Percentiles rank a stretch among this genome's conserved stretches.
Evolutionary conservation across 2,797 vertebrate genomes (phyloP).

Genomic region (Urocyon cinereoargenteus): DNA sequence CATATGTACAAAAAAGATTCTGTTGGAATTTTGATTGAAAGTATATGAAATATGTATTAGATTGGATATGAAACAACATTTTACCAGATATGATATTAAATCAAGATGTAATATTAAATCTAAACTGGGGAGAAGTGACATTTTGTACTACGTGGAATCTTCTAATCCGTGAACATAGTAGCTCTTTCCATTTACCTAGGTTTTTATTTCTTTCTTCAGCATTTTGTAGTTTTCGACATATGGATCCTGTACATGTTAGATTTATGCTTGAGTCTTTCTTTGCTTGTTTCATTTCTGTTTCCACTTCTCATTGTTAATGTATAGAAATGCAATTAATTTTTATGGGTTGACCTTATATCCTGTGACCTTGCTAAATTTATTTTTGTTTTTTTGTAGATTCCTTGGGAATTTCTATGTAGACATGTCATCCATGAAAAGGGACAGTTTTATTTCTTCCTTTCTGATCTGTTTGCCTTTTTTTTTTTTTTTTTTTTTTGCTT

Average conservation of each 20-base stretch:
- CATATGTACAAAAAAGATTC: not conserved
- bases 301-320: not conserved
- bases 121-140: not conserved
- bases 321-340: not conserved
- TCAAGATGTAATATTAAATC: not conserved
- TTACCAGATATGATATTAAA: not conserved
- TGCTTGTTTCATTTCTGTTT: not conserved
- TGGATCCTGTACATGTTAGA: not conserved
- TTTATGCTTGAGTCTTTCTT: not conserved
- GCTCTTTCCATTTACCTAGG: not conserved
- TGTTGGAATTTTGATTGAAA: not conserved
- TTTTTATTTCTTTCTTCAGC: not conserved
- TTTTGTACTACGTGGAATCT: not conserved
- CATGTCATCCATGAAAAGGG: not conserved
- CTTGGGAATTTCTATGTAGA: not conserved
- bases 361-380: not conserved
- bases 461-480: not conserved
- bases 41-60: not conserved
- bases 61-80: not conserved
- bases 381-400: not conserved
- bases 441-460: not conserved
- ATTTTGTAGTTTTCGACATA: not conserved
- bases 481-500: not conserved
- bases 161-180: not conserved
- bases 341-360: not conserved